These are phyloP conservation scores for Florisuga fusca DNA, from an alignment of 2,797 vertebrate genomes.

Conservation along the genomic window DNA sequence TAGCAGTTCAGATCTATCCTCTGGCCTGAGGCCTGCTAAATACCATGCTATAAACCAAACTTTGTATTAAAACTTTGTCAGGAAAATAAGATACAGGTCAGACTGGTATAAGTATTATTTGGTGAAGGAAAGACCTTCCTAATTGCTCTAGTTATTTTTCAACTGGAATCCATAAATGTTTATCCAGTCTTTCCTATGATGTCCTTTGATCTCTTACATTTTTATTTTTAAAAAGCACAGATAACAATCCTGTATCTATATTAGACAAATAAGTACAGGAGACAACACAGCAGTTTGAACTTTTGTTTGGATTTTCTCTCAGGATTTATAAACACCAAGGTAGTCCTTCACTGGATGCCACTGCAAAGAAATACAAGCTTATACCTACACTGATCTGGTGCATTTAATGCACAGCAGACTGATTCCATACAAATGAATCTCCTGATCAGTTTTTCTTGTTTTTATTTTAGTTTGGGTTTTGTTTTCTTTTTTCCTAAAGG, in stretches of 20 bases:
- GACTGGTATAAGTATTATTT: background rate
- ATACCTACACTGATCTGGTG: background rate
- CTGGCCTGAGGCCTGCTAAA: conserved; percentile 6
- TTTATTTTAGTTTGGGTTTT: background rate
- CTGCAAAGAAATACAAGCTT: conserved; percentile 4
- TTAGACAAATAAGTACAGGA: conserved; percentile 1
- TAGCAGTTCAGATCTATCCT: conserved; percentile 29
- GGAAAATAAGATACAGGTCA: background rate
- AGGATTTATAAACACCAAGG: conserved; percentile 20
- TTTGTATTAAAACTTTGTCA: background rate
- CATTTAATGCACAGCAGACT: background rate
- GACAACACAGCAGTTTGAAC: background rate
- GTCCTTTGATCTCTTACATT: conserved; percentile 18
- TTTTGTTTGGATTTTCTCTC: conserved; percentile 38
- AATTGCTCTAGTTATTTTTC: background rate
- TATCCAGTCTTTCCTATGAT: conserved; percentile 19
- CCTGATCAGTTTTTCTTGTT: background rate
- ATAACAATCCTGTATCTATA: conserved; percentile 18
- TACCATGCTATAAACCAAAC: background rate
- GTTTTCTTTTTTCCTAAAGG: background rate
- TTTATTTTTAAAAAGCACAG: conserved; percentile 25
- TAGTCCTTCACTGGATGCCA: background rate
- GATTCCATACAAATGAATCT: background rate
- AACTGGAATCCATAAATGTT: conserved; percentile 19
- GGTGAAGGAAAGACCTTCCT: conserved; percentile 18